phyloP scores from a whole-genome alignment of 2,113 vertebrate species.

The Spizaetus ornatus region DNA sequence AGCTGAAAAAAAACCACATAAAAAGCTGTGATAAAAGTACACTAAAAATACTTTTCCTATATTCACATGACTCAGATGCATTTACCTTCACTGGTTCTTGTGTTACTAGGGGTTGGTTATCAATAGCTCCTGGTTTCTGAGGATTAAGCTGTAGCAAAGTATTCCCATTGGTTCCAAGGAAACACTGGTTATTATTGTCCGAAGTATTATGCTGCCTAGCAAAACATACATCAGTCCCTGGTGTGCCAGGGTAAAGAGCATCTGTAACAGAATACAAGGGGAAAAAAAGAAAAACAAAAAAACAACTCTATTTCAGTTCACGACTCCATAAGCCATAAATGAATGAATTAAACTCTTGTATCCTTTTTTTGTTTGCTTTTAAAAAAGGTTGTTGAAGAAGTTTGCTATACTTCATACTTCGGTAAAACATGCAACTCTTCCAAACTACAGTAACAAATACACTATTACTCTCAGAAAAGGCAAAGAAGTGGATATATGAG shows the following conservation, averaged over 20 bases:
- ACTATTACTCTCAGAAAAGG: background rate
- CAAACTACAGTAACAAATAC: background rate
- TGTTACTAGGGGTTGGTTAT: conserved; percentile 92
- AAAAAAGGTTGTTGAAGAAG: background rate
- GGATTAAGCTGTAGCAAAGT: conserved; percentile 81
- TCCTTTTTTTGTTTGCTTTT: background rate
- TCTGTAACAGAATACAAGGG: conserved; percentile 65
- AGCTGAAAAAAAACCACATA: background rate
- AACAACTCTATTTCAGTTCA: background rate
- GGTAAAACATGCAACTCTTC: background rate
- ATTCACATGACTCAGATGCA: background rate
- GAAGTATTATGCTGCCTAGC: conserved; percentile 88
- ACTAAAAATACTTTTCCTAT: background rate
- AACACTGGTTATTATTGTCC: conserved; percentile 95
- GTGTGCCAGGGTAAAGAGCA: conserved; percentile 76
- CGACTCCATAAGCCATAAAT: background rate
- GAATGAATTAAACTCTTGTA: background rate
- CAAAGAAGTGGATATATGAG: background rate
- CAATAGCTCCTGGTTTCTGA: conserved; percentile 95
- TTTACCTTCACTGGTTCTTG: conserved; percentile 91
- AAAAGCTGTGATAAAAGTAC: background rate
- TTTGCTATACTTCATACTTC: background rate
- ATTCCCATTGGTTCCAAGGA: conserved; percentile 84
- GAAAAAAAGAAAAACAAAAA: too few relatives aligned
- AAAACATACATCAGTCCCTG: conserved; percentile 87